Evolutionary conservation across 2,888 invertebrate genomes (phyloP), one percentile per base, ranked within the genome.

Genomic region (Desoria tigrina): DNA sequence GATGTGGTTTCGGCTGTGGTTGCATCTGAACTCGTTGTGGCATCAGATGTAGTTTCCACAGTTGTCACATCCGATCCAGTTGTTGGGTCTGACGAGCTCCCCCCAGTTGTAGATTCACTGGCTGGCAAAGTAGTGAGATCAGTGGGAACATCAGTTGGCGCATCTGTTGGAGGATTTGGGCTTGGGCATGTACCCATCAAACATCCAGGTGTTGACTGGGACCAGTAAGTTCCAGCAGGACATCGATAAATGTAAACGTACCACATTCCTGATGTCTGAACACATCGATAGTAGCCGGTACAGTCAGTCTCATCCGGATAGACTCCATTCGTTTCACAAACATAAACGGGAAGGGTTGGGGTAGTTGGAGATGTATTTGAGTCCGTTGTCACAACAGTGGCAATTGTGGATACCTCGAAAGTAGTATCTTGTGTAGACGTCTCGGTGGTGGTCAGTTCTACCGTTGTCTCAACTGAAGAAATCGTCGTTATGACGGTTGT

Each of bases 181-280:
- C n/a, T n/a, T 6, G 57, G 57, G 42, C 57, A 63, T n/a, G 42
- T 21, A 9, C 63, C 63, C 6, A 63, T 4, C 1, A 26, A 49
- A 42, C 63, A 63, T 16, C 54, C 49, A 9, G 24, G 49, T 23
- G 6, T n/a, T 7, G 49, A 14, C 14, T 14, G 2, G 23, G 42
- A 27, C 24, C 45, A 63, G 16, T 56, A 32, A 16, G 28, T 56
- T 1, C 6, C 4, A 1, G 50, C 37, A n/a, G 63, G 63, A 23
- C 63, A 63, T 14, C 24, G 27, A 26, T 56, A 63, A 11, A 28
- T 26, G 32, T 42, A 63, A 28, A 42, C 28, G n/a, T 49, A 42
- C 32, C 42, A 57, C 11, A n/a, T 42, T 18, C 57, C 63, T 4
- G 6, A 4, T 2, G 57, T 27, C 23, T 49, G 14, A 4, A 63